A percentile compares a stretch with the other conserved stretches of the same genome.
Conservation (phyloP, 1,140 invertebrate genomes). For the Pseudomyrmex sp. region DNA sequence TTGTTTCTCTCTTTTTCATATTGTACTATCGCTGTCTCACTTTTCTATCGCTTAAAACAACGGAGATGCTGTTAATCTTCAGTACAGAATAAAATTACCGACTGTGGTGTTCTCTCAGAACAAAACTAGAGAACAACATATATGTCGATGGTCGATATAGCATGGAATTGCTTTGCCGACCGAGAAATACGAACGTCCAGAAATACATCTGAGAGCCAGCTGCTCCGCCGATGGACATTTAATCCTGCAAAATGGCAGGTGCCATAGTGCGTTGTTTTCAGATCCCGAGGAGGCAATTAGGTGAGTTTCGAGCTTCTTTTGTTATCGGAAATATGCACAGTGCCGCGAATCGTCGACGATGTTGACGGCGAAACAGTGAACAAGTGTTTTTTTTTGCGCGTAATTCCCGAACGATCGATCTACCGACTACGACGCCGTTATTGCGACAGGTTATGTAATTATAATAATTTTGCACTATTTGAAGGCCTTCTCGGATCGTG, state of each 20-base stretch:
- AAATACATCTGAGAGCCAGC: background rate
- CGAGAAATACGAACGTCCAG: too few relatives aligned
- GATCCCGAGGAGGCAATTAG: slow-evolving; percentile 85
- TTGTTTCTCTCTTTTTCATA: too few relatives aligned
- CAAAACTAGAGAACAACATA: too few relatives aligned
- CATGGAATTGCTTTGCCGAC: too few relatives aligned
- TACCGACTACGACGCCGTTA: background rate
- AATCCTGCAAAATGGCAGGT: slow-evolving; percentile 87
- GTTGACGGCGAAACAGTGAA: background rate
- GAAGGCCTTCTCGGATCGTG: slow-evolving; percentile 80
- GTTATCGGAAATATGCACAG: background rate
- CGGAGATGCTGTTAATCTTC: too few relatives aligned
- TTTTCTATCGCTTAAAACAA: too few relatives aligned
- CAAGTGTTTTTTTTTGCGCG: slow-evolving; percentile 1
- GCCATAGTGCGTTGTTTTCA: slow-evolving; percentile 87
- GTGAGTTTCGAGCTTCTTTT: slow-evolving; percentile 81
- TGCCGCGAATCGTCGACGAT: background rate
- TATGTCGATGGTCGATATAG: too few relatives aligned
- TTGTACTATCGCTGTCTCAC: too few relatives aligned
- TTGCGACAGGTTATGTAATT: slow-evolving; percentile 83
- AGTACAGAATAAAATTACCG: too few relatives aligned
- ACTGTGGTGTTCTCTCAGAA: too few relatives aligned
- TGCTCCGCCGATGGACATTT: background rate
- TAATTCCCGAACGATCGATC: slow-evolving; percentile 6
- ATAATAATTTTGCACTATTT: slow-evolving; percentile 67